Percentiles rank a stretch among this genome's conserved stretches.
Conservation (phyloP, 1,140 invertebrate species). For the Lysiphlebus fabarum region DNA sequence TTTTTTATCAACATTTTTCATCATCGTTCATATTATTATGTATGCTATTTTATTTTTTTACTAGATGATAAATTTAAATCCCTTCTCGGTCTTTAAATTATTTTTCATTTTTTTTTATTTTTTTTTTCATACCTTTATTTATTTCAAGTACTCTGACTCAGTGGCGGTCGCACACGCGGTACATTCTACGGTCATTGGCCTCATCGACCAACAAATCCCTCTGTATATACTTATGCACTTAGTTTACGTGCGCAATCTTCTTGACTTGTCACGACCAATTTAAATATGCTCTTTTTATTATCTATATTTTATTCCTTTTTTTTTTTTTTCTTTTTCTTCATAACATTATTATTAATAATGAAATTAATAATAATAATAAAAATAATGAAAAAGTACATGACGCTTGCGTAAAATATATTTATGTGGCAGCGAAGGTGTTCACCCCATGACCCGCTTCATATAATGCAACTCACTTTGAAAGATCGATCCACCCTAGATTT, state of each 20-base stretch:
- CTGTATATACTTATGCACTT: constrained; percentile 26
- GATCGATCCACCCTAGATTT: constrained; percentile 44
- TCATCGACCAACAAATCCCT: constrained; percentile 40
- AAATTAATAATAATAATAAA: neutral
- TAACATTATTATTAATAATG: neutral
- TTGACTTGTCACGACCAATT: constrained; percentile 33
- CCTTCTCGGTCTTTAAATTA: neutral
- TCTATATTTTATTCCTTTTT: neutral
- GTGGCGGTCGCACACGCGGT: constrained; percentile 27
- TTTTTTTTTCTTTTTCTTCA: neutral
- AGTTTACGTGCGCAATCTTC: constrained; percentile 19
- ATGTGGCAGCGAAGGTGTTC: constrained; percentile 39
- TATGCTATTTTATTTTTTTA: too few species aligned
- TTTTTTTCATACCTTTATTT: constrained; percentile 20
- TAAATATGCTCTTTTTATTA: constrained; percentile 5
- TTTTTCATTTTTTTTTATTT: constrained; percentile 15
- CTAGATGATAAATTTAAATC: neutral
- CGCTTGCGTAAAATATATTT: constrained; percentile 32
- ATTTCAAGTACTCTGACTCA: constrained; percentile 9
- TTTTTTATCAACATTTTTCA: too few species aligned
- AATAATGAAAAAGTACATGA: neutral
- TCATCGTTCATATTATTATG: too few species aligned
- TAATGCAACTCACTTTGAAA: constrained; percentile 45
- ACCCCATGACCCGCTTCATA: constrained; percentile 47
- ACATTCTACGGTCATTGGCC: constrained; percentile 53